Evolutionary conservation across 2,888 invertebrate species (phyloP), one percentile per base, ranked within the genome.

Genomic region (Rotaria macrura): DNA sequence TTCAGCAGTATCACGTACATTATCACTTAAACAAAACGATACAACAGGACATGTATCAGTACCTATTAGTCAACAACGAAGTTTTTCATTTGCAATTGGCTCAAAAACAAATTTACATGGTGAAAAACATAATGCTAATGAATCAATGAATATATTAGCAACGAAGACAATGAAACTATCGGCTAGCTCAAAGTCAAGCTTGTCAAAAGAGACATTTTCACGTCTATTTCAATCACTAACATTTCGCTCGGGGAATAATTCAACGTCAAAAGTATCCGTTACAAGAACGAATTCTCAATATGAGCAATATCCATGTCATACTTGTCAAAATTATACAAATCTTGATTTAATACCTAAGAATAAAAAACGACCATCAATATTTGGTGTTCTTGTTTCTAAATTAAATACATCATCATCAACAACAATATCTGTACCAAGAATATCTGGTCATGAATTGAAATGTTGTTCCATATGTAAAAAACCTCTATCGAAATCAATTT

Each of bases 191-290:
- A 79, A 79, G 43, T n/a, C 79, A 79, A 79, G n/a, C n/a, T 79
- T 79, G n/a, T 43, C 79, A 79, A 79, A 79, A 43, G 79, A 79
- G 43, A 79, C 79, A 43, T 79, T 79, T 25, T 79, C 79, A 79
- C 79, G 79, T 79, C n/a, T 79, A 43, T 79, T 79, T 43, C 43
- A 40, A 4, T 79, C 79, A 43, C 17, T 79, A 25, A 43, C 79
- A 79, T 79, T 79, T 79, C 79, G 79, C n/a, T n/a, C 40, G 2
- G 43, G 43, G 79, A 79, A 25, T 43, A 40, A 43, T n/a, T 79
- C 43, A 43, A 12, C 43, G 43, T 43, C 43, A 43, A 79, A 79
- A 43, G 5, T 38, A 17, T 34, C 65, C 1, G 0, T 65, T 20
- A 7, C 43, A 79, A 79, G 10, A 79, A 23, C n/a, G 43, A 25